Conservation (phyloP, 2,113 vertebrate genomes). For the Sander lucioperca region DNA sequence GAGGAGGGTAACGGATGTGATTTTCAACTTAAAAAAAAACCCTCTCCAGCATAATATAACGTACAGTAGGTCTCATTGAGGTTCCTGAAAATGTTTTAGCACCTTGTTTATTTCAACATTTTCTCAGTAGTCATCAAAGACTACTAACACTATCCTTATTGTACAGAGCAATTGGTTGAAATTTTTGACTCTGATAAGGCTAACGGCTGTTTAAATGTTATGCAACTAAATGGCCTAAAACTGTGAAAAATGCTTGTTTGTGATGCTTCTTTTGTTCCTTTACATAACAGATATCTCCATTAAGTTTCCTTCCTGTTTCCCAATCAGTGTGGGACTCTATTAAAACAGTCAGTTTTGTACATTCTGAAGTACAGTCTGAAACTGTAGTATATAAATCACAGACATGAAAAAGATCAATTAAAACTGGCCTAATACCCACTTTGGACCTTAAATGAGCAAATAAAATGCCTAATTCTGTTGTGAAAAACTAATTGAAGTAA, state of each 20-base stretch:
- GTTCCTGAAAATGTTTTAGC: constrained; percentile 7
- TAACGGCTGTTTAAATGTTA: background rate
- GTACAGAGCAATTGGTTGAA: background rate
- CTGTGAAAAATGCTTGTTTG: constrained; percentile 1
- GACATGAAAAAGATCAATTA: too few relatives aligned
- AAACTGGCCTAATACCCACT: background rate
- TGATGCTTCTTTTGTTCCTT: background rate
- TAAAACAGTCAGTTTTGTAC: background rate
- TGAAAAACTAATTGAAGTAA: background rate
- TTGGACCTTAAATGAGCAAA: background rate
- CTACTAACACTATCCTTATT: constrained; percentile 1
- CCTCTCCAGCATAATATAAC: background rate
- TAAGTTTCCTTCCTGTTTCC: constrained; percentile 16
- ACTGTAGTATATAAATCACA: background rate
- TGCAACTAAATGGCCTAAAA: constrained; percentile 8
- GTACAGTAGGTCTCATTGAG: background rate
- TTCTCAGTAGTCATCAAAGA: constrained; percentile 31
- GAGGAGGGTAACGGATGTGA: background rate
- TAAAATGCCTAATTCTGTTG: background rate
- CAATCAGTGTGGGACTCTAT: background rate
- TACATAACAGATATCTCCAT: background rate
- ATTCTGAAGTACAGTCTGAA: background rate
- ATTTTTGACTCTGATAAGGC: background rate
- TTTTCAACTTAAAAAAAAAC: constrained; percentile 1
- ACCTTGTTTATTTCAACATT: background rate